Percentiles rank a stretch among this genome's conserved stretches.
Conservation (phyloP, 2,888 invertebrate species). For the Latrodectus elegans region DNA sequence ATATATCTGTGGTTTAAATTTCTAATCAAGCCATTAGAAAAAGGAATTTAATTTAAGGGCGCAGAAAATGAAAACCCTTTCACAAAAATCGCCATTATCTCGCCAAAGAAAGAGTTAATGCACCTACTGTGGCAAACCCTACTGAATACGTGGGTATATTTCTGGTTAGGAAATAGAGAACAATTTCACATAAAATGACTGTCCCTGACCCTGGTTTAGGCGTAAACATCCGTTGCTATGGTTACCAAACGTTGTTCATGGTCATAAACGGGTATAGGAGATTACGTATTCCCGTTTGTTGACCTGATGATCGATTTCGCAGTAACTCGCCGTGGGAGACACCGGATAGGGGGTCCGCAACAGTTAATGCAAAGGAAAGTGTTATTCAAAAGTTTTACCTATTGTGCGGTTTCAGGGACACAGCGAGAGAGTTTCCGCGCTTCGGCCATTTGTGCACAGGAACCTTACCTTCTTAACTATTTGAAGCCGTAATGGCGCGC, state of each 20-base stretch:
- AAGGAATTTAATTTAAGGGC: no score
- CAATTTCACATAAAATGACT: slow-evolving; percentile 34
- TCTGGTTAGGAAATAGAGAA: not conserved
- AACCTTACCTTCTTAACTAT: no score
- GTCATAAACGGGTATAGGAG: slow-evolving; percentile 54
- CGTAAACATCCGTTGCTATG: slow-evolving; percentile 65
- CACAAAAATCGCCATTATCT: not conserved
- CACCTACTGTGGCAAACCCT: not conserved
- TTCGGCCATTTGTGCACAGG: no score
- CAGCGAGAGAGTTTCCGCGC: not conserved
- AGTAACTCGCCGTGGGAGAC: slow-evolving; percentile 12
- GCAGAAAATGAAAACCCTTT: no score
- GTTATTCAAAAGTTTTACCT: slow-evolving; percentile 23
- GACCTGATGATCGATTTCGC: slow-evolving; percentile 69
- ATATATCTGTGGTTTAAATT: no score
- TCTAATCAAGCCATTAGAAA: no score
- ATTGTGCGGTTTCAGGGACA: slow-evolving; percentile 28
- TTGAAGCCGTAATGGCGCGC: no score
- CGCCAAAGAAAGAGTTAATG: not conserved
- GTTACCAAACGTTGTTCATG: slow-evolving; percentile 60
- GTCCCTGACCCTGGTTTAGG: slow-evolving; percentile 65
- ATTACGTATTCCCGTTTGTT: slow-evolving; percentile 68
- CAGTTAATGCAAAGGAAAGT: slow-evolving; percentile 36
- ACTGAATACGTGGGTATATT: not conserved
- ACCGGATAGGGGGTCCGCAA: slow-evolving; percentile 2